These are phyloP conservation scores for Dendrolimus pini DNA, from an alignment of 2,888 invertebrate genomes.

Conservation along the genomic window DNA sequence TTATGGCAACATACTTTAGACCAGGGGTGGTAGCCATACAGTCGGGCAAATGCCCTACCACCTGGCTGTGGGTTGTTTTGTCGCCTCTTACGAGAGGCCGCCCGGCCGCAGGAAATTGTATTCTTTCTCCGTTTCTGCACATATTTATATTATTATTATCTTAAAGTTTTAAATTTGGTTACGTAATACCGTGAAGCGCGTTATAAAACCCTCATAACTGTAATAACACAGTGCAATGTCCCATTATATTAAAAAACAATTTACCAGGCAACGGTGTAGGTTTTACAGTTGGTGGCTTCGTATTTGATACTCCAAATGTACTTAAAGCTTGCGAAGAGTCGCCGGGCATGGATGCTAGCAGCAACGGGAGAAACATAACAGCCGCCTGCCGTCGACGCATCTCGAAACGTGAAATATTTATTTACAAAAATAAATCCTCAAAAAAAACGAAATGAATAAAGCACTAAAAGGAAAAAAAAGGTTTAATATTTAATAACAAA, in stretches of 20 bases:
- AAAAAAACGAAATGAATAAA: constrained; percentile 22
- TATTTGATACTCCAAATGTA: constrained; percentile 82
- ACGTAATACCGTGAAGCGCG: background rate
- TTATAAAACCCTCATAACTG: constrained; percentile 7
- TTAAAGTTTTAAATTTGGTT: too few species aligned
- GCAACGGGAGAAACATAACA: constrained; percentile 42
- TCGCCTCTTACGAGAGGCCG: too few species aligned
- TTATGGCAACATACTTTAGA: too few species aligned
- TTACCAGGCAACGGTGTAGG: constrained; percentile 78
- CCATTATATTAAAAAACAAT: constrained; percentile 52
- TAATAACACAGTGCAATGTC: constrained; percentile 32
- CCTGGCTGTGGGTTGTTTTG: too few species aligned
- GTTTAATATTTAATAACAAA: too few species aligned
- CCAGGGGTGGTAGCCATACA: too few species aligned
- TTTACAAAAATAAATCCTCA: constrained; percentile 21
- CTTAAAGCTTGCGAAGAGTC: constrained; percentile 78
- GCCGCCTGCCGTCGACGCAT: constrained; percentile 54
- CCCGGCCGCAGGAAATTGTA: too few species aligned
- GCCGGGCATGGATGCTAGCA: constrained; percentile 52
- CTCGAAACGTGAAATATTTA: constrained; percentile 22
- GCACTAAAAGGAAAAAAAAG: constrained; percentile 8
- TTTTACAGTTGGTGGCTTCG: constrained; percentile 71
- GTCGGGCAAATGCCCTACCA: too few species aligned
- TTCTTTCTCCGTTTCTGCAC: too few species aligned
- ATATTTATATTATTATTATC: too few species aligned